Conservation (phyloP, 2,797 vertebrate genomes). For the Hypotaenidia philippensis region DNA sequence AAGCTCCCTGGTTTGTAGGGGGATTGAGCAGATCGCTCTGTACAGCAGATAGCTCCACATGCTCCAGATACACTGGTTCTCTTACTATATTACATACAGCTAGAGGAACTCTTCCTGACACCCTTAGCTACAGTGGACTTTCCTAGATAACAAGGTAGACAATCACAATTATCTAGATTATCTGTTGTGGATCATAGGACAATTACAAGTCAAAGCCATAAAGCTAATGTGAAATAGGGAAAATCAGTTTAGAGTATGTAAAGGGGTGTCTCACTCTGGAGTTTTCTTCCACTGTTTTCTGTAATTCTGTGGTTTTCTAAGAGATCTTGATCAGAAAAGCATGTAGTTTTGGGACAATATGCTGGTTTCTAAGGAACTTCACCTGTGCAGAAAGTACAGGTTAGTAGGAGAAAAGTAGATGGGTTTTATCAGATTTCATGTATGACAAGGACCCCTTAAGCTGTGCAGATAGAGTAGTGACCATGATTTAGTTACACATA, state of each 20-base stretch:
- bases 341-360: not conserved
- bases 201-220: not conserved
- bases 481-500: not conserved
- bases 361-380: not conserved
- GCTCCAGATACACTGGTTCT: not conserved
- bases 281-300: not conserved
- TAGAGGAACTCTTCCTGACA: not conserved
- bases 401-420: not conserved
- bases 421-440: not conserved
- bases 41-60: not conserved
- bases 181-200: not conserved
- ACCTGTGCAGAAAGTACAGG: not conserved
- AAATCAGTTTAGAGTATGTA: not conserved
- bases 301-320: not conserved
- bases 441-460: not conserved
- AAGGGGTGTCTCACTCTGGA: not conserved
- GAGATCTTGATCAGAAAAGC: not conserved
- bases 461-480: not conserved
- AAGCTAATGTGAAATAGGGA: not conserved
- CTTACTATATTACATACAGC: not conserved
- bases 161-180: not conserved
- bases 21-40: accelerated
- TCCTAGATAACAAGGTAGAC: not conserved
- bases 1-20: not conserved
- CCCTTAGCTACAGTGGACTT: not conserved